Percentiles rank a stretch among this genome's conserved stretches.
phyloP scores from a whole-genome alignment of 2,113 vertebrate genomes.

The Dicaeum eximium region DNA sequence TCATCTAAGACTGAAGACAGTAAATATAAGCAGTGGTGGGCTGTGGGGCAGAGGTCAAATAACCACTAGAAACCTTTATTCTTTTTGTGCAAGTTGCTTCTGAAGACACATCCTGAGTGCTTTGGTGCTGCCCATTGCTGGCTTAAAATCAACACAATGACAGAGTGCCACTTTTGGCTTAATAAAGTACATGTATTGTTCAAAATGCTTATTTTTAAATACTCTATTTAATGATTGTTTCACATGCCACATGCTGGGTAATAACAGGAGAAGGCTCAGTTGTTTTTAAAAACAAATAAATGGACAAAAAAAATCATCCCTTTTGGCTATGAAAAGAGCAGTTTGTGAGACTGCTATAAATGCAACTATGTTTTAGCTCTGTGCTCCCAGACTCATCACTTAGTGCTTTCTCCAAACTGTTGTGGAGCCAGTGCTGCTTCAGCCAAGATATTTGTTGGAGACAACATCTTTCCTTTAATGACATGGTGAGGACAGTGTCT shows the following conservation, averaged over 20 bases:
- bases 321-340: neutral
- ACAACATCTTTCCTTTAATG: neutral
- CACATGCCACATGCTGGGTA: neutral
- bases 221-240: neutral
- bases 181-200: neutral
- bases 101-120: neutral
- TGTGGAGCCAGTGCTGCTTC: neutral
- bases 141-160: neutral
- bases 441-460: neutral
- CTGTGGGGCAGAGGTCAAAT: neutral
- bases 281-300: neutral
- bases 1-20: neutral
- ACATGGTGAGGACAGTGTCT: neutral
- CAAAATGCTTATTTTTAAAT: neutral
- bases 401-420: neutral
- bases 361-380: neutral
- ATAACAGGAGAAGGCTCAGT: neutral
- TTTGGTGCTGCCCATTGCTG: neutral
- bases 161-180: neutral
- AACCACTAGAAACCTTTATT: neutral
- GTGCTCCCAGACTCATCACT: neutral
- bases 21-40: neutral
- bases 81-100: neutral
- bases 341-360: neutral
- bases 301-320: neutral